A percentile compares a stretch with the other conserved stretches of the same genome.
phyloP scores from a whole-genome alignment of 2,888 invertebrate species.

The Maniola hyperantus region DNA sequence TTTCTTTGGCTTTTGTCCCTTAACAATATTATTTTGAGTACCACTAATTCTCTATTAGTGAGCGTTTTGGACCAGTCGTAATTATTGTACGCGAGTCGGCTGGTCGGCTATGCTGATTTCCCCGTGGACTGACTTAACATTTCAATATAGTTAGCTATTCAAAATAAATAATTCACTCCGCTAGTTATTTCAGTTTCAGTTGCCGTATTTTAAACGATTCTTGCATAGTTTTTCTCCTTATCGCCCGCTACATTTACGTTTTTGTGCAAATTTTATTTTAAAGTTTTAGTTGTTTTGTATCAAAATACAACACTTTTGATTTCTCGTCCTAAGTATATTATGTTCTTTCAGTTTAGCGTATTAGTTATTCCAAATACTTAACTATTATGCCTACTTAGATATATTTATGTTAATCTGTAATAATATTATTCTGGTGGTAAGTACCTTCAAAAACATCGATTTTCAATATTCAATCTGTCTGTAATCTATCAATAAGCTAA shows the following conservation, averaged over 20 bases:
- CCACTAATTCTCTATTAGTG: constrained; percentile 16
- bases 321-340: not conserved
- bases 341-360: not conserved
- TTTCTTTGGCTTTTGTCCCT: no score
- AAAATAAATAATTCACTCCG: constrained; percentile 27
- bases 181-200: constrained; percentile 22
- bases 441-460: no score
- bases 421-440: no score
- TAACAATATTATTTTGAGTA: not conserved
- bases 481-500: no score
- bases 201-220: constrained; percentile 20
- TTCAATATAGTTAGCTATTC: constrained; percentile 26
- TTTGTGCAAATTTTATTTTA: constrained; percentile 18
- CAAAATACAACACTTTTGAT: constrained; percentile 8
- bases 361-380: no score
- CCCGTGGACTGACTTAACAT: constrained; percentile 28
- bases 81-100: constrained; percentile 25
- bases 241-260: constrained; percentile 13
- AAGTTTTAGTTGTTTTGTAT: constrained; percentile 2
- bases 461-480: no score
- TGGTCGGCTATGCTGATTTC: constrained; percentile 29
- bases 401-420: no score
- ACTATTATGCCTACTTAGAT: no score
- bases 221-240: constrained; percentile 20
- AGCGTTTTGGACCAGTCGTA: constrained; percentile 17